Percentiles rank a stretch among this genome's conserved stretches.
These are phyloP conservation scores for Megalops cyprinoides DNA, from an alignment of 2,797 vertebrate genomes.

Conservation along the genomic window DNA sequence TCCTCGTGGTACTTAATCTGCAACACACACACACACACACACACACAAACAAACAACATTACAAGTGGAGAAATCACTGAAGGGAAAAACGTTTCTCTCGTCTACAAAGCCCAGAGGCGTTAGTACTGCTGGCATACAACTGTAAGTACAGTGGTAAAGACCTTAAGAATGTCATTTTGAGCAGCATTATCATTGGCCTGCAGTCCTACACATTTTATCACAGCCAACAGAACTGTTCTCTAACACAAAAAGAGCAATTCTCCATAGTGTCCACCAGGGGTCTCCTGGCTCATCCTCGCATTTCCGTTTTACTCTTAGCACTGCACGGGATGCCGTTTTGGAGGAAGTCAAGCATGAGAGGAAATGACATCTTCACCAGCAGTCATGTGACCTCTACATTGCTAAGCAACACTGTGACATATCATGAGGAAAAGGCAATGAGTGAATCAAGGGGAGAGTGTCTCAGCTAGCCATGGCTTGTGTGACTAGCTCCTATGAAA, in stretches of 20 bases:
- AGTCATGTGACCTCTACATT: slow-evolving; percentile 39
- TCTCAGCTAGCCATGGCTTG: neutral
- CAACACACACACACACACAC: neutral
- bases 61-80: neutral
- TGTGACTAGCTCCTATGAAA: neutral
- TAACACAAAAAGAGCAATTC: neutral
- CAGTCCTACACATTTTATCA: neutral
- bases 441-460: neutral
- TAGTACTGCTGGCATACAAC: too few species aligned
- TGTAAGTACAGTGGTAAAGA: too few species aligned
- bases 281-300: neutral
- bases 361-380: slow-evolving; percentile 44
- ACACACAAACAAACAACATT: neutral
- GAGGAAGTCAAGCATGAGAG: slow-evolving; percentile 42
- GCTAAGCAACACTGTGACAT: slow-evolving; percentile 46
- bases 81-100: neutral
- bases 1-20: slow-evolving; percentile 98
- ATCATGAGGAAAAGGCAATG: slow-evolving; percentile 36
- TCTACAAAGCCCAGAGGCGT: neutral
- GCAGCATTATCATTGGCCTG: neutral
- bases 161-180: too few species aligned
- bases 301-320: slow-evolving; percentile 47
- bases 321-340: slow-evolving; percentile 39
- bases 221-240: neutral
- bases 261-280: slow-evolving; percentile 42